Conservation (phyloP, 2,797 vertebrate species). For the Ambastaia sidthimunki region DNA sequence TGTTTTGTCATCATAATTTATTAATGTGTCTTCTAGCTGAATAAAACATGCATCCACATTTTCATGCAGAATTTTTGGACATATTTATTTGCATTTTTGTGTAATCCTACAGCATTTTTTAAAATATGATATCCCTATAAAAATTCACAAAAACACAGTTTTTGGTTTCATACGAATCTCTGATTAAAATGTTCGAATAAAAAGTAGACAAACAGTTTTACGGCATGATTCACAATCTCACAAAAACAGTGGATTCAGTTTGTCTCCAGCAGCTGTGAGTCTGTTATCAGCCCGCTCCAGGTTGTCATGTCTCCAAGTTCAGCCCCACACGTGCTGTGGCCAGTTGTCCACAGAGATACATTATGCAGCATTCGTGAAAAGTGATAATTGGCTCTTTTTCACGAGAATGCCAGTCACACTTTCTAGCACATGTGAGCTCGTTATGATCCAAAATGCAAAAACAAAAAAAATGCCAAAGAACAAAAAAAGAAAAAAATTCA, state of each 20-base stretch:
- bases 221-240: conserved; percentile 18
- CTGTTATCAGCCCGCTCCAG: conserved; percentile 41
- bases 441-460: background rate
- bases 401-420: conserved; percentile 11
- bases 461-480: background rate
- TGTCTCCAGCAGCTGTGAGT: conserved; percentile 25
- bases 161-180: background rate
- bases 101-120: background rate
- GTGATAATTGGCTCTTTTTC: conserved; percentile 29
- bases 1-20: too few relatives aligned
- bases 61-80: too few relatives aligned
- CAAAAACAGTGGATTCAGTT: conserved; percentile 19
- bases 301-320: conserved; percentile 35
- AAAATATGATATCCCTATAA: background rate
- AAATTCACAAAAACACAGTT: background rate
- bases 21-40: too few relatives aligned
- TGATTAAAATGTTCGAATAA: background rate
- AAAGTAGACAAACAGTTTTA: conserved; percentile 13
- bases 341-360: conserved; percentile 11
- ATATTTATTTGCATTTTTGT: too few relatives aligned
- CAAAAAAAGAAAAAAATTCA: background rate
- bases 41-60: too few relatives aligned
- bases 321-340: conserved; percentile 10
- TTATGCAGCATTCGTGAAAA: conserved; percentile 25
- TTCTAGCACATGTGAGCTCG: background rate